Base-by-base conservation (phyloP, 1,140 invertebrate species). In the Physella acuta region DNA sequence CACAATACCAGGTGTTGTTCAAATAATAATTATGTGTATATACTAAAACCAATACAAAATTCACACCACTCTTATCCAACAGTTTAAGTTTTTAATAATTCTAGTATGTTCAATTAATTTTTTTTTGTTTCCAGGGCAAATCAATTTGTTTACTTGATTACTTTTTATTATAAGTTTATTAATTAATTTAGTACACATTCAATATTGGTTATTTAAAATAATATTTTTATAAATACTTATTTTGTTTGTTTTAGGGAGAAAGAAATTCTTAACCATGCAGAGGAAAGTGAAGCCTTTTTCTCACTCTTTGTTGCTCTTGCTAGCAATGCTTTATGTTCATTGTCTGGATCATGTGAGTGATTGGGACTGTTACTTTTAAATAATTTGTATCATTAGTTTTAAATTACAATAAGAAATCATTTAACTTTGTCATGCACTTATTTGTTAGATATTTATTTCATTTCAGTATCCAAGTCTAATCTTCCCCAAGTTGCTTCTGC, bases 231-330 rank as follows among this genome's bases (percentile, higher is more conserved):
- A n/a, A n/a, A n/a, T n/a, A n/a, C n/a, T n/a, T n/a, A n/a, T n/a
- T n/a, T n/a, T n/a, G n/a, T n/a, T n/a, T n/a, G n/a, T 80, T 88
- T 30, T 82, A 93, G 92, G 85, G 91, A 92, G 86, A 83, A 88
- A 64, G 91, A 92, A 74, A 89, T 93, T 73, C 81, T 90, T 36
- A 87, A 89, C 44, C 90, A 92, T 82, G 90, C 91, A 76, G 90
- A 90, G 75, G 88, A 90, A 73, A 90, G 90, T 85, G 90, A 90
- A 76, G 87, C 88, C 39, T 93, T 93, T 85, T 93, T 92, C 79
- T 90, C 90, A 64, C 89, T 91, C 5, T 92, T 92, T 85, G 89
- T 90, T 74, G 89, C 90, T 28, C 81, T 93, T 73, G 88, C 91
- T 65, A 89, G 91, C 17, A 90, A 93, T 85, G 92, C 90, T 77